A percentile compares a stretch with the other conserved stretches of the same genome.
Conservation (phyloP, 1,140 invertebrate species). For the Centruroides vittatus region DNA sequence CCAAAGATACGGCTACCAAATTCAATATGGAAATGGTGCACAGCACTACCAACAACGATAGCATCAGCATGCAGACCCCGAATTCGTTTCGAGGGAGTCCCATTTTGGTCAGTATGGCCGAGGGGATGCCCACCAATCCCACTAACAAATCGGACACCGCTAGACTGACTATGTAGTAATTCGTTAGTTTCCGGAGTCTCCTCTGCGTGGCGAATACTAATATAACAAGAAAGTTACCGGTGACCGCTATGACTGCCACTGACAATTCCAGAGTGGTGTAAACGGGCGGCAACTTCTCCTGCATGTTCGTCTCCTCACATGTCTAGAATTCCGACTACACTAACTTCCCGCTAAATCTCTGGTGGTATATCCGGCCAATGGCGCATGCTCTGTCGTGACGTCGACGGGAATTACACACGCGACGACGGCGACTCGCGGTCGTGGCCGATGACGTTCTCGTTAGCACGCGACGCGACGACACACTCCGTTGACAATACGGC, state of each 20-base stretch:
- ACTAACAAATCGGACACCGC: slow-evolving; percentile 66
- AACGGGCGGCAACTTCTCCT: slow-evolving; percentile 19
- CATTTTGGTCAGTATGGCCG: slow-evolving; percentile 60
- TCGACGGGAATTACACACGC: no score
- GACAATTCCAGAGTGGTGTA: slow-evolving; percentile 61
- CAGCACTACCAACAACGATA: slow-evolving; percentile 66
- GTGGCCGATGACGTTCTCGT: no score
- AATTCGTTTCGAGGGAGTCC: slow-evolving; percentile 60
- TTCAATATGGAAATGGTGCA: slow-evolving; percentile 87
- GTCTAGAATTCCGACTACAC: no score
- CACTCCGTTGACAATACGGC: no score
- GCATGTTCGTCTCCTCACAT: no score
- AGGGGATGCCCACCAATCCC: slow-evolving; percentile 54
- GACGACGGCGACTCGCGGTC: no score
- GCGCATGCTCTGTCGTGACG: no score
- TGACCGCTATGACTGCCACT: slow-evolving; percentile 60
- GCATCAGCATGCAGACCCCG: slow-evolving; percentile 62
- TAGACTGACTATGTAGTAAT: slow-evolving; percentile 80
- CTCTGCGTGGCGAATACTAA: slow-evolving; percentile 62
- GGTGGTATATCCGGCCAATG: no score
- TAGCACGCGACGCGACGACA: no score
- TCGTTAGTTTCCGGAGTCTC: slow-evolving; percentile 59
- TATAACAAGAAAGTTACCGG: slow-evolving; percentile 73
- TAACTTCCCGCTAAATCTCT: no score
- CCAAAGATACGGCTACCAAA: slow-evolving; percentile 74